These are phyloP conservation scores for Dryobotodes eremita DNA, from an alignment of 2,888 invertebrate genomes.

Conservation along the genomic window DNA sequence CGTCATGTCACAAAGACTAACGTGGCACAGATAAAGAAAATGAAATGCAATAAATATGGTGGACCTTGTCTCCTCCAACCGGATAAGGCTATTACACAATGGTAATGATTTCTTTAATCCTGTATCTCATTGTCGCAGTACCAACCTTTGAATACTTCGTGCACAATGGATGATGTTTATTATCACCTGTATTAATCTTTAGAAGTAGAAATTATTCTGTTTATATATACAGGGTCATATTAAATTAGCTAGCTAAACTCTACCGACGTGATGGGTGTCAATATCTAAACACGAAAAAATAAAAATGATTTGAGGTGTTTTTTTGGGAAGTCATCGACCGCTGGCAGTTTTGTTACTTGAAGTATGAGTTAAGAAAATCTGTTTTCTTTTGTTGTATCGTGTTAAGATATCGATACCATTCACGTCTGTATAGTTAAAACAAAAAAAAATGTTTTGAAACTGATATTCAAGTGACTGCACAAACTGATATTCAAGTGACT, in stretches of 20 bases:
- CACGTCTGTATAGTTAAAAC: too few relatives aligned
- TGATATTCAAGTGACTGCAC: too few relatives aligned
- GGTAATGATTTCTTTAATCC: conserved; percentile 69
- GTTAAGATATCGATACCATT: too few relatives aligned
- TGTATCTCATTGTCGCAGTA: conserved; percentile 66
- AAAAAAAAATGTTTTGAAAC: too few relatives aligned
- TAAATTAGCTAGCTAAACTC: not conserved
- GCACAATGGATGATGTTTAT: conserved; percentile 75
- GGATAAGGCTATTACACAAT: conserved; percentile 59
- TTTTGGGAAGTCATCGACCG: too few relatives aligned
- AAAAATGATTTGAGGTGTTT: too few relatives aligned
- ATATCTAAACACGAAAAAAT: not conserved
- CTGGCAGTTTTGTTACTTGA: too few relatives aligned
- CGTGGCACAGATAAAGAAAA: conserved; percentile 50
- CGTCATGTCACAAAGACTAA: conserved; percentile 55
- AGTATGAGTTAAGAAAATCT: too few relatives aligned
- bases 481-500: too few relatives aligned
- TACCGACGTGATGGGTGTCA: not conserved
- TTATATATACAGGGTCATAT: not conserved
- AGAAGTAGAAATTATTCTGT: conserved; percentile 42
- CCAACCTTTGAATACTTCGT: conserved; percentile 72
- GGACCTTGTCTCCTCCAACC: conserved; percentile 48
- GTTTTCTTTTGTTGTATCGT: too few relatives aligned
- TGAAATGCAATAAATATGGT: conserved; percentile 47
- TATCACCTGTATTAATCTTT: conserved; percentile 74